phyloP scores from a whole-genome alignment of 2,113 vertebrate species.

The Mola mola region DNA sequence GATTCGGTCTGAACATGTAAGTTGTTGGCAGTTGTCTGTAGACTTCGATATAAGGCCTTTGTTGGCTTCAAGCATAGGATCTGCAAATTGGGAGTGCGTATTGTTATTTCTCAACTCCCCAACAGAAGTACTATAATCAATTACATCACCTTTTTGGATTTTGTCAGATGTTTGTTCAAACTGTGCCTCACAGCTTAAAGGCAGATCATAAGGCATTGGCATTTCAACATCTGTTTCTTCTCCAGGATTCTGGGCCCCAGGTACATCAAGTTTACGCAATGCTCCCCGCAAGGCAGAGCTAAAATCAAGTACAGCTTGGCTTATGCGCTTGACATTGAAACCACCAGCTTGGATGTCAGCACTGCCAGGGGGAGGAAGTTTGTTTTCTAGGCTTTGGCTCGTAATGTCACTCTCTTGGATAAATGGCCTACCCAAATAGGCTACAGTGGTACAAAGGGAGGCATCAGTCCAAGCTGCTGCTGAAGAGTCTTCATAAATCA shows the following conservation, averaged over 20 bases:
- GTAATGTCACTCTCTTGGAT: constrained; percentile 5
- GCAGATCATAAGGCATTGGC: constrained; percentile 31
- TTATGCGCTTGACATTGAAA: constrained; percentile 88
- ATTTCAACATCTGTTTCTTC: constrained; percentile 64
- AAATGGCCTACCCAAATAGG: constrained; percentile 2
- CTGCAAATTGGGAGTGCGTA: constrained; percentile 21
- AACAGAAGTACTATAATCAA: background rate
- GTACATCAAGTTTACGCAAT: constrained; percentile 86
- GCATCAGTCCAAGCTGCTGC: constrained; percentile 47
- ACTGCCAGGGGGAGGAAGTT: constrained; percentile 18
- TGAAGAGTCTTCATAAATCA: constrained; percentile 33
- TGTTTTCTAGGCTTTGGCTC: constrained; percentile 36
- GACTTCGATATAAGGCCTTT: constrained; percentile 41
- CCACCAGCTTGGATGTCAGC: constrained; percentile 81
- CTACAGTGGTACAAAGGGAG: constrained; percentile 7
- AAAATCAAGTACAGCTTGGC: constrained; percentile 88
- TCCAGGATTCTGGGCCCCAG: constrained; percentile 46
- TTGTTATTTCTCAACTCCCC: constrained; percentile 17
- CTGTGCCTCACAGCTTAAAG: constrained; percentile 16
- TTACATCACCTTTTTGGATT: constrained; percentile 3
- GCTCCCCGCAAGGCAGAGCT: constrained; percentile 88
- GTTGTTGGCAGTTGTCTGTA: constrained; percentile 17
- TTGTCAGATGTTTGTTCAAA: constrained; percentile 24
- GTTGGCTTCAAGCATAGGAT: constrained; percentile 31
- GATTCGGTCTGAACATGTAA: constrained; percentile 25